A percentile compares a stretch with the other conserved stretches of the same genome.
Conservation (phyloP, 2,113 vertebrate species). For the Myocastor coypus region DNA sequence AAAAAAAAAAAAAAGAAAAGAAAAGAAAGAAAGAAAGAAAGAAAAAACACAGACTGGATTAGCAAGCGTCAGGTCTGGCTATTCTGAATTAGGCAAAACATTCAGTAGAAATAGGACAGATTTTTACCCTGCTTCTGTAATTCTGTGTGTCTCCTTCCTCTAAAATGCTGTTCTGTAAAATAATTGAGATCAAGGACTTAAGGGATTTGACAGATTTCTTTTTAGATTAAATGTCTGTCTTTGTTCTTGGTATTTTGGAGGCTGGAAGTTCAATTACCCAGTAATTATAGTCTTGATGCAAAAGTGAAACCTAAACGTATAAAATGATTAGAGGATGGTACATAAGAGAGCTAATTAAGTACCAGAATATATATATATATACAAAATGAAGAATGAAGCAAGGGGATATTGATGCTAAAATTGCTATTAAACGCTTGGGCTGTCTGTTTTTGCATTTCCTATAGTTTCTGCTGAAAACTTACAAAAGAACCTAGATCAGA, state of each 20-base stretch:
- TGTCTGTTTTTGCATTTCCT: constrained; percentile 45
- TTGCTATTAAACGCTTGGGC: constrained; percentile 61
- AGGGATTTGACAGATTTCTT: constrained; percentile 37
- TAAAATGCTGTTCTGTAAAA: constrained; percentile 56
- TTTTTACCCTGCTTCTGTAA: constrained; percentile 19
- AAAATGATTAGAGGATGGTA: neutral
- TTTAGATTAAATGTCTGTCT: constrained; percentile 44
- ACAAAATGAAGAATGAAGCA: neutral
- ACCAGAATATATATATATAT: neutral
- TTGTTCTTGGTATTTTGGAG: constrained; percentile 3
- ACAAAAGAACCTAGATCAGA: constrained; percentile 92
- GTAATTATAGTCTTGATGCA: constrained; percentile 30
- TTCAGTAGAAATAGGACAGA: constrained; percentile 11
- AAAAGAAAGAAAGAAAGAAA: too few relatives aligned
- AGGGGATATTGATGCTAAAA: neutral
- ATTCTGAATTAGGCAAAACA: neutral
- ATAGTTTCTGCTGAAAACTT: constrained; percentile 91
- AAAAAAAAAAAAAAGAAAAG: too few relatives aligned
- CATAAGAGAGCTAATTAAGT: neutral
- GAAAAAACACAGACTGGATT: neutral
- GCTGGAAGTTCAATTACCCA: neutral
- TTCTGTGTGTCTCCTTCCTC: constrained; percentile 17
- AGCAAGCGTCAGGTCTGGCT: constrained; percentile 2
- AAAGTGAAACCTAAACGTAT: neutral
- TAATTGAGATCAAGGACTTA: constrained; percentile 42